Percentiles rank a stretch among this genome's conserved stretches.
These are phyloP conservation scores for Melanargia galathea DNA, from an alignment of 2,888 invertebrate genomes.

Conservation along the genomic window DNA sequence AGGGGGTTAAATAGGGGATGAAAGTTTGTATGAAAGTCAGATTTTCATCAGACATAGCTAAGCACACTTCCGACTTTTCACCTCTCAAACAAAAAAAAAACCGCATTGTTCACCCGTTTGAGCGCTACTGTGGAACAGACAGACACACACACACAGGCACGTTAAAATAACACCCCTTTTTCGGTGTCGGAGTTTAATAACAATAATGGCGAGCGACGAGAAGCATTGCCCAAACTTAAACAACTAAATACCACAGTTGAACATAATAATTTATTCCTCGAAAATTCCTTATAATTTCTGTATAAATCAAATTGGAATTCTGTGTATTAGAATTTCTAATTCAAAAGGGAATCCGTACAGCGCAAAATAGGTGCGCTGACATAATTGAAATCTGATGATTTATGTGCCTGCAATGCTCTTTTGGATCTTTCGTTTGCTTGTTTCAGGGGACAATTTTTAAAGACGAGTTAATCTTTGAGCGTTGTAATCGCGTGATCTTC, in stretches of 20 bases:
- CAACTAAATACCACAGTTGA: slow-evolving; percentile 16
- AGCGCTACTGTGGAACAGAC: too few relatives aligned
- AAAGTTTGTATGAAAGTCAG: too few relatives aligned
- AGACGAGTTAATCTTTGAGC: too few relatives aligned
- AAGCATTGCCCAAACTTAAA: not conserved
- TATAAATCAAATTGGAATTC: slow-evolving; percentile 18
- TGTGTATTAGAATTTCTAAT: slow-evolving; percentile 21
- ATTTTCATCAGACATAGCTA: too few relatives aligned
- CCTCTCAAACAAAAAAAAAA: too few relatives aligned
- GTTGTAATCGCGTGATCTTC: too few relatives aligned
- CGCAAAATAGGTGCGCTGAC: slow-evolving; percentile 14
- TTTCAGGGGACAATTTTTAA: not conserved
- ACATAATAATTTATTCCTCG: slow-evolving; percentile 14
- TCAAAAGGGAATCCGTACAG: slow-evolving; percentile 15
- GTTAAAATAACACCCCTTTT: too few relatives aligned
- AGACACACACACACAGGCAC: too few relatives aligned
- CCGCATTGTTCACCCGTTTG: too few relatives aligned
- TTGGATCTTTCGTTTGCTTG: slow-evolving; percentile 4
- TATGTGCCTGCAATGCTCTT: slow-evolving; percentile 11
- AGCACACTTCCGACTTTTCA: too few relatives aligned
- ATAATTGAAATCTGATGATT: slow-evolving; percentile 22
- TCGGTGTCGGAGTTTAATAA: not conserved
- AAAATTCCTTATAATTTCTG: slow-evolving; percentile 18
- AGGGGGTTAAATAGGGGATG: too few relatives aligned
- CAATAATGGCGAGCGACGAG: not conserved